Base-by-base conservation (phyloP, 2,797 vertebrate species). In the Sus cebifrons region DNA sequence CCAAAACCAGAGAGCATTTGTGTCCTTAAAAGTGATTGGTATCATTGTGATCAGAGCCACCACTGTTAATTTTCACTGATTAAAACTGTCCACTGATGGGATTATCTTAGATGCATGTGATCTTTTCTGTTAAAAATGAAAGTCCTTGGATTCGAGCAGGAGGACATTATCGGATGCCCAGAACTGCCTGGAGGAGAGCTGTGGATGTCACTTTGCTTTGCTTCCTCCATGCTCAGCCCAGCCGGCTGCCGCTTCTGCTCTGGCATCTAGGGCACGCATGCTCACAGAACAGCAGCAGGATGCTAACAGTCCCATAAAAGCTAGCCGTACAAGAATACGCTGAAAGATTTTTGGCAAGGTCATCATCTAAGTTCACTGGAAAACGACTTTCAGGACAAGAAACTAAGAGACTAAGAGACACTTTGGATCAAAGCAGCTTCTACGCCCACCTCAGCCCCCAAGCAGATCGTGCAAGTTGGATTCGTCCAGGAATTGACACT, bases 321-420 rank as follows among this genome's bases (percentile, higher is more conserved):
- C 0, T 93, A 7, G 0, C 12, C 6, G 10, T 11, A 27, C 0
- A 0, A 3, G 6, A 73, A 77, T 5, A 40, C 18, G 14, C 14
- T 73, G 56, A 44, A 60, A 52, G 70, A 73, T 62, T 27, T 14
- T 9, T 1, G 75, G 27, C 27, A 74, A 49, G 0, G 0, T 2
- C 71, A 27, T n/a, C 0, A 0, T 6, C 16, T 44, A 29, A 40
- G 14, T 67, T 75, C 71, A 82, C 54, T 54, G 78, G 11, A 27
- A 71, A 60, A 60, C 32, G 44, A 1, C 4, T 79, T 20, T 21
- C 36, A 89, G 27, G 36, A 87, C 17, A 25, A 58, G 65, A 62
- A 2, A 92, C n/a, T 64, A 44, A 62, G 95, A 44, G 68, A 8
- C 49, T 44, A 73, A 54, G 62, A 29, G 36, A 49, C 10, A 14